A percentile compares a stretch with the other conserved stretches of the same genome.
Conservation (phyloP, 2,113 vertebrate species). For the Corydoras maculifer region DNA sequence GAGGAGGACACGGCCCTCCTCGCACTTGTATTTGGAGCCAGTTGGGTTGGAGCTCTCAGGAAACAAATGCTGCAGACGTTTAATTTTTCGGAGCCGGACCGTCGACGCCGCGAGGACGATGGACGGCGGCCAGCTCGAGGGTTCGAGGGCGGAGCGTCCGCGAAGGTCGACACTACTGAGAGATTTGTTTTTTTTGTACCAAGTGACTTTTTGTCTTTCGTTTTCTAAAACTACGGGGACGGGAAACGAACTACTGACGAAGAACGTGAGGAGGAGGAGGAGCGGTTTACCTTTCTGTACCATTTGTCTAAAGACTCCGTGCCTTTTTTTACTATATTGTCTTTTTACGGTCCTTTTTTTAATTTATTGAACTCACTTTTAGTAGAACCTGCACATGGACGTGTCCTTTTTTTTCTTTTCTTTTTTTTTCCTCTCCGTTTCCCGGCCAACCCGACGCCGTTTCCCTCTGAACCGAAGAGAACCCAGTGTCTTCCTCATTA, state of each 20-base stretch:
- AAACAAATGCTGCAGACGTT: conserved; percentile 76
- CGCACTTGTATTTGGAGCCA: conserved; percentile 84
- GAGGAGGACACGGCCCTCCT: conserved; percentile 65
- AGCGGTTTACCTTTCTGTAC: too few species aligned
- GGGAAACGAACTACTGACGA: too few species aligned
- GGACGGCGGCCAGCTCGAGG: conserved; percentile 59
- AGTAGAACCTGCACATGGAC: conserved; percentile 58
- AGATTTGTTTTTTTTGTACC: conserved; percentile 72
- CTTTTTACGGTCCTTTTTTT: conserved; percentile 66
- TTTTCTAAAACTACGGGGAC: conserved; percentile 9
- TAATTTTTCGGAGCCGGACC: conserved; percentile 51
- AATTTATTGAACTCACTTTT: conserved; percentile 76
- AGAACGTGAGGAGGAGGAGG: too few species aligned
- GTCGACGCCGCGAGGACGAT: conserved; percentile 56
- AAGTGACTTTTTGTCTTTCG: conserved; percentile 52
- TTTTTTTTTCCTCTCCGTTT: conserved; percentile 27
- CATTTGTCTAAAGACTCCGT: too few species aligned
- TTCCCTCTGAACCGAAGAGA: too few species aligned
- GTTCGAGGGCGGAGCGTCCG: conserved; percentile 52
- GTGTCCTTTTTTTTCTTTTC: conserved; percentile 47
- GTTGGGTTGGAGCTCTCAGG: conserved; percentile 77
- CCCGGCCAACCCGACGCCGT: too few species aligned
- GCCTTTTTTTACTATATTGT: too few species aligned
- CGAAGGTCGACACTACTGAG: conserved; percentile 73
- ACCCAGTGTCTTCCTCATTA: too few species aligned